Percentiles rank a stretch among this genome's conserved stretches.
Conservation (phyloP, 2,888 invertebrate genomes). For the Hypolimnas misippus region DNA sequence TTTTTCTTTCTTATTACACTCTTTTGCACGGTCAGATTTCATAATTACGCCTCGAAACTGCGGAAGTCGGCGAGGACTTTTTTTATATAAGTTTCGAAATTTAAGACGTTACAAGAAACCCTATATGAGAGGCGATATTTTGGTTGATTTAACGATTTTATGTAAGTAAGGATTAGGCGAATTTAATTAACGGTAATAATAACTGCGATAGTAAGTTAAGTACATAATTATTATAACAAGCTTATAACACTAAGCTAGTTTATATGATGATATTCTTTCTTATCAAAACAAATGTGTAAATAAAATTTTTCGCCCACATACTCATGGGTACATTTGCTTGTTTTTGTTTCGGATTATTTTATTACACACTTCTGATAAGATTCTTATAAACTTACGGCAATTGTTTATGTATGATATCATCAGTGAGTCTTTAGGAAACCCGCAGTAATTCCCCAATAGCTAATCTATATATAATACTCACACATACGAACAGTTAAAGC, state of each 20-base stretch:
- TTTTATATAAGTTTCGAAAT: constrained; percentile 28
- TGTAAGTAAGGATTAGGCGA: constrained; percentile 28
- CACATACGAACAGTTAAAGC: too few relatives aligned
- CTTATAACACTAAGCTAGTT: background rate
- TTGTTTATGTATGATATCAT: background rate
- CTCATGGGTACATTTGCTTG: background rate
- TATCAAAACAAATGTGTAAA: background rate
- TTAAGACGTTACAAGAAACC: constrained; percentile 27
- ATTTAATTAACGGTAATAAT: constrained; percentile 18
- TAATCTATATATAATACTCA: background rate
- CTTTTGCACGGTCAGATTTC: constrained; percentile 26
- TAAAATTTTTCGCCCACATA: background rate
- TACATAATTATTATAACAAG: background rate
- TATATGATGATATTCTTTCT: background rate
- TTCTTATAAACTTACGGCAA: background rate
- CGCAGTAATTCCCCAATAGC: background rate
- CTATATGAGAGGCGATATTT: constrained; percentile 13
- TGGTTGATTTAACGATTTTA: constrained; percentile 18
- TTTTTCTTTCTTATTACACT: constrained; percentile 32
- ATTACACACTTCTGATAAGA: background rate
- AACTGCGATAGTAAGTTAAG: background rate
- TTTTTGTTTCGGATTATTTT: background rate
- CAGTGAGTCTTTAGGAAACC: background rate
- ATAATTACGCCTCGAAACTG: constrained; percentile 23
- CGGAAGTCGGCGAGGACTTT: constrained; percentile 29